A percentile compares a stretch with the other conserved stretches of the same genome.
Conservation (phyloP, 2,888 invertebrate genomes). For the Alloscopus bannaensis region DNA sequence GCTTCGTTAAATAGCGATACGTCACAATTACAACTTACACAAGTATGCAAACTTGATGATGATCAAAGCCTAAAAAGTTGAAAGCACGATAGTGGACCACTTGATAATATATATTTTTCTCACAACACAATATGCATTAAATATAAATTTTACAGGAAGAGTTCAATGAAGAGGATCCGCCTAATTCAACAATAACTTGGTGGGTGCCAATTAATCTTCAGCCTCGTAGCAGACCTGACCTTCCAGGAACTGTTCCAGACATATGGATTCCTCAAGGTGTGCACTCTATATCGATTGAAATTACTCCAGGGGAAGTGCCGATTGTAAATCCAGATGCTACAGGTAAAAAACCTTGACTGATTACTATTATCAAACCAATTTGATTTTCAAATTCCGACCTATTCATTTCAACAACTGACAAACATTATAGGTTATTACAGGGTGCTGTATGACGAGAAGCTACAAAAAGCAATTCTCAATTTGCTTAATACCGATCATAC, state of each 20-base stretch:
- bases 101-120: too few species aligned
- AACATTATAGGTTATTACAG: conserved; percentile 57
- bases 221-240: conserved; percentile 31
- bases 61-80: too few species aligned
- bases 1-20: conserved; percentile 52
- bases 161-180: conserved; percentile 49
- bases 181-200: conserved; percentile 47
- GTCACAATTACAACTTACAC: conserved; percentile 33
- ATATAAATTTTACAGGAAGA: conserved; percentile 40
- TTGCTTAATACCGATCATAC: conserved; percentile 35
- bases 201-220: conserved; percentile 62
- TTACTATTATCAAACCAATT: conserved; percentile 1
- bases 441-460: conserved; percentile 36
- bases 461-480: conserved; percentile 21
- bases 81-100: too few species aligned
- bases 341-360: conserved; percentile 25
- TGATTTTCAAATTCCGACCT: background rate
- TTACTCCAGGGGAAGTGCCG: conserved; percentile 43
- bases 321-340: conserved; percentile 62
- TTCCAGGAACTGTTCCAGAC: conserved; percentile 56
- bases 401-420: too few species aligned
- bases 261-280: conserved; percentile 62
- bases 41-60: too few species aligned
- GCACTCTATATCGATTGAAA: conserved; percentile 18
- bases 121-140: background rate